Evolutionary conservation across 2,888 invertebrate genomes (phyloP), one percentile per base, ranked within the genome.

Genomic region (Heterodera filipjevi): DNA sequence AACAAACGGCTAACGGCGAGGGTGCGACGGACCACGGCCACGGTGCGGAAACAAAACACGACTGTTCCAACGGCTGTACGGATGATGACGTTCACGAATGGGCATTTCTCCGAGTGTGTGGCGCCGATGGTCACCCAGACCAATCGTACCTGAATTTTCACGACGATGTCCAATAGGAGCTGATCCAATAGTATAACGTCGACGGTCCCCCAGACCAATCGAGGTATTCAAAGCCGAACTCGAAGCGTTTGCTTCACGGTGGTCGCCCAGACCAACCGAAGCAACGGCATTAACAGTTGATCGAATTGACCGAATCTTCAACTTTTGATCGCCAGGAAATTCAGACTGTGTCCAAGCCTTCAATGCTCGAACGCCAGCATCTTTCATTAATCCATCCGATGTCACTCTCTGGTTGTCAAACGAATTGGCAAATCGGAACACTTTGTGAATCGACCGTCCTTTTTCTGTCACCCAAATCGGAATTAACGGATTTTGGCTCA

Each of bases 341-440:
- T 68, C 68, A 5, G 35, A 19, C 14, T 74, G 74, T 2, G 74
- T 74, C 74, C 74, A 74, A 3, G 74, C 44, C 35, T 74, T 74
- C 53, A 74, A 22, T n/a, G 35, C 30, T 14, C 46, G 35, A 3
- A 74, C 8, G 19, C 74, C 74, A 2, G 39, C n/a, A 3, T 30
- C 33, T 14, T 44, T 74, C 46, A 74, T 64, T 3, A n/a, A 19
- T 19, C 74, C 74, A 6, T 74, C 74, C 5, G 44, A 12, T n/a
- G 39, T 46, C 30, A 74, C 74, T 30, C 27, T 22, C 27, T 10
- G 10, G 8, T 35, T 35, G 46, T 74, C 66, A 53, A 46, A 46
- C n/a, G 46, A 44, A n/a, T 53, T 30, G 59, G 27, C 49, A 10
- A 74, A 74, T n/a, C 74, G 44, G 46, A 66, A 64, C 49, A 74